Conservation (phyloP, 2,888 invertebrate species). For the Chrysolina haemoptera region DNA sequence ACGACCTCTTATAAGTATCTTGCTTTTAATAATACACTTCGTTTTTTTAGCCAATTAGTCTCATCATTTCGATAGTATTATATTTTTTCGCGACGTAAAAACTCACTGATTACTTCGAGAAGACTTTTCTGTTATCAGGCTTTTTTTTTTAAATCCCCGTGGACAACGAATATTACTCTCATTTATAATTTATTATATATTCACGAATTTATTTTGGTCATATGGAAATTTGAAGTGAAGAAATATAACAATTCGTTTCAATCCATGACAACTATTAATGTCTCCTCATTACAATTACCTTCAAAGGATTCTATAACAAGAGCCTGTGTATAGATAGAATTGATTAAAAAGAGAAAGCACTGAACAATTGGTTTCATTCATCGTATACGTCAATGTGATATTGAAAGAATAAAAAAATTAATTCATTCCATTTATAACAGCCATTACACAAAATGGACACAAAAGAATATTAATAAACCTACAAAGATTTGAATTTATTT, state of each 20-base stretch:
- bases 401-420: slow-evolving; percentile 21
- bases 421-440: slow-evolving; percentile 21
- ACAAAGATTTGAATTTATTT: neutral
- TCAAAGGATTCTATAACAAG: neutral
- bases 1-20: slow-evolving; percentile 3
- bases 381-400: slow-evolving; percentile 11
- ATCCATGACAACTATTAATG: slow-evolving; percentile 5
- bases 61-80: neutral
- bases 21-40: slow-evolving; percentile 9
- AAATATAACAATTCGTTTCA: neutral
- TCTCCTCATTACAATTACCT: slow-evolving; percentile 7
- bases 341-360: slow-evolving; percentile 18
- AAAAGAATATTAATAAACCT: slow-evolving; percentile 20
- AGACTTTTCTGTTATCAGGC: too few relatives aligned
- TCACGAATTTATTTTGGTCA: too few relatives aligned
- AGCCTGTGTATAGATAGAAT: slow-evolving; percentile 11
- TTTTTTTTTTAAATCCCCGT: neutral
- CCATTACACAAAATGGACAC: slow-evolving; percentile 16
- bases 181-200: too few relatives aligned
- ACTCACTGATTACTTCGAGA: neutral
- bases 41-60: slow-evolving; percentile 10
- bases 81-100: neutral
- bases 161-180: neutral
- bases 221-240: neutral
- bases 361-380: slow-evolving; percentile 15